phyloP scores from a whole-genome alignment of 2,888 invertebrate genomes.

The Augiades crinisus region DNA sequence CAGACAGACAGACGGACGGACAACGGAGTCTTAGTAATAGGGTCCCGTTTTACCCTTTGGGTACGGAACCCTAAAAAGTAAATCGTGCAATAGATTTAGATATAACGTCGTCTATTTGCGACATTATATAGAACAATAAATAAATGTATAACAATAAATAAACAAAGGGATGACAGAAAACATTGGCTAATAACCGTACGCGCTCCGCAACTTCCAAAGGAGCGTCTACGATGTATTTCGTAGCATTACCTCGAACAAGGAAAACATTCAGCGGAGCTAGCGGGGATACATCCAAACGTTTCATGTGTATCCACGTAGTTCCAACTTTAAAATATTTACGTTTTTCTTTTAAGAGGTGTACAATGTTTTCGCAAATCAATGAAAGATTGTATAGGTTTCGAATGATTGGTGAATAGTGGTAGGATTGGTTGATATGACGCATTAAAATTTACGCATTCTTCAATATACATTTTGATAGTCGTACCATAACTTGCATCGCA shows the following conservation, averaged over 20 bases:
- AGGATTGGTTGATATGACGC: slow-evolving; percentile 35
- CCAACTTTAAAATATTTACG: slow-evolving; percentile 43
- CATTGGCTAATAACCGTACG: slow-evolving; percentile 58
- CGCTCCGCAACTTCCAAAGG: slow-evolving; percentile 77
- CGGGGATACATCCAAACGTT: slow-evolving; percentile 59
- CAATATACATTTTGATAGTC: slow-evolving; percentile 1
- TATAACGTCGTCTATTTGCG: too few species aligned
- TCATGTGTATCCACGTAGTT: slow-evolving; percentile 64
- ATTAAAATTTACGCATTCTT: slow-evolving; percentile 24
- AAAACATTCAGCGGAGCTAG: slow-evolving; percentile 61
- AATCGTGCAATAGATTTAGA: too few species aligned
- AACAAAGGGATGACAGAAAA: slow-evolving; percentile 52
- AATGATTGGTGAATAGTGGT: slow-evolving; percentile 31
- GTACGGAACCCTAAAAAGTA: too few species aligned
- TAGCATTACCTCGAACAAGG: slow-evolving; percentile 54
- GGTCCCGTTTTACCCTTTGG: too few species aligned
- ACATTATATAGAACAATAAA: too few species aligned
- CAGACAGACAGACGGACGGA: too few species aligned
- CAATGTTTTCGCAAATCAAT: slow-evolving; percentile 56
- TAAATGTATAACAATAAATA: slow-evolving; percentile 60
- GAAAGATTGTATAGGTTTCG: slow-evolving; percentile 33
- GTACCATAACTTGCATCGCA: slow-evolving; percentile 16
- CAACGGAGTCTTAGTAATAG: too few species aligned
- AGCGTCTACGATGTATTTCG: slow-evolving; percentile 57
- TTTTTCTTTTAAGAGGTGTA: slow-evolving; percentile 65